Conservation (phyloP, 2,888 invertebrate species). For the Napeogenes sylphis region DNA sequence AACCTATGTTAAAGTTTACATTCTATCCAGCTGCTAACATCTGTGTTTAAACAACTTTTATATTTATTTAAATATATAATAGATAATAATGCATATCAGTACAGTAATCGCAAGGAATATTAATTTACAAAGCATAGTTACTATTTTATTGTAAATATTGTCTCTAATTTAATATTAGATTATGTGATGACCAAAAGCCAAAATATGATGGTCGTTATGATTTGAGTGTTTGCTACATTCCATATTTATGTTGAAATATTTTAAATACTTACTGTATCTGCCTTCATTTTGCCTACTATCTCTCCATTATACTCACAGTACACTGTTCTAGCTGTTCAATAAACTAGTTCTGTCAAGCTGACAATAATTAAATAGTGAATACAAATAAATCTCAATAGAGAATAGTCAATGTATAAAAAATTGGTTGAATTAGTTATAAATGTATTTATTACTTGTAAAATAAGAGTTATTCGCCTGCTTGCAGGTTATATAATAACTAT, state of each 20-base stretch:
- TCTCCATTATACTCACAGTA: constrained; percentile 22
- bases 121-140: constrained; percentile 72
- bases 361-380: constrained; percentile 57
- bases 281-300: constrained; percentile 35
- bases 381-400: constrained; percentile 70
- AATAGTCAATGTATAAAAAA: constrained; percentile 57
- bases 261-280: constrained; percentile 60
- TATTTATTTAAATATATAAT: constrained; percentile 67
- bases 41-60: constrained; percentile 78
- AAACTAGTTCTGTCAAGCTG: constrained; percentile 39
- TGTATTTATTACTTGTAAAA: constrained; percentile 62
- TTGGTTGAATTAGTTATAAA: constrained; percentile 65
- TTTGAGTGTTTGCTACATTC: constrained; percentile 77
- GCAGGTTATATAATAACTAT: constrained; percentile 19
- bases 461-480: constrained; percentile 44
- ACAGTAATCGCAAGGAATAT: constrained; percentile 68
- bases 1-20: constrained; percentile 66
- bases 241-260: constrained; percentile 78
- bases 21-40: constrained; percentile 71
- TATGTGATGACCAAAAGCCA: constrained; percentile 63
- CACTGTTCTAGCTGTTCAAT: constrained; percentile 16
- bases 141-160: constrained; percentile 76
- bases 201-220: constrained; percentile 70
- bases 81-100: constrained; percentile 72
- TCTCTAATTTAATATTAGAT: constrained; percentile 73